Conservation (phyloP, 2,797 vertebrate genomes). For the Mus minutoides region DNA sequence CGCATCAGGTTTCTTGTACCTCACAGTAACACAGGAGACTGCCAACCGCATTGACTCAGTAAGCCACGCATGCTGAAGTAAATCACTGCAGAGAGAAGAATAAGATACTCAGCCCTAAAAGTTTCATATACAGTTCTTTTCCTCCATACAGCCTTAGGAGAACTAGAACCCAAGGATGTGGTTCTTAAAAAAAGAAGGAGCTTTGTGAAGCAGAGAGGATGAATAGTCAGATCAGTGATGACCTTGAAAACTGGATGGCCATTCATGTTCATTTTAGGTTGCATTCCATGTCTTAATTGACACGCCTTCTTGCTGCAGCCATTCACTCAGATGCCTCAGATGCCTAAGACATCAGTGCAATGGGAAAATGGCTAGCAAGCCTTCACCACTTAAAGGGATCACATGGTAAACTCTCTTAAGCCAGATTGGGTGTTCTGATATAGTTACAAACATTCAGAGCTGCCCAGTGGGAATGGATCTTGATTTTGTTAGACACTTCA, state of each 20-base stretch:
- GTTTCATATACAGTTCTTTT: neutral
- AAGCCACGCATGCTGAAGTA: neutral
- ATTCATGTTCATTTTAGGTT: slow-evolving; percentile 60
- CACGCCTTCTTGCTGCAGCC: neutral
- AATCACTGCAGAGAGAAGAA: slow-evolving; percentile 27
- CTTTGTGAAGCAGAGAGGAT: slow-evolving; percentile 76
- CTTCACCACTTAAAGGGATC: neutral
- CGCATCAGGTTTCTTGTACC: neutral
- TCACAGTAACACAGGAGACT: neutral
- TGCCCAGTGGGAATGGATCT: neutral
- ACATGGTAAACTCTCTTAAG: neutral
- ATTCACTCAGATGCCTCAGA: slow-evolving; percentile 2
- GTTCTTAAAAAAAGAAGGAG: slow-evolving; percentile 70
- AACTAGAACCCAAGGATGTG: slow-evolving; percentile 70
- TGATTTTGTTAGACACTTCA: neutral
- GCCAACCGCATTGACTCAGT: neutral
- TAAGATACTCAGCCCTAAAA: neutral
- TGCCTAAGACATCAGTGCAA: slow-evolving; percentile 1
- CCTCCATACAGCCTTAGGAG: slow-evolving; percentile 60
- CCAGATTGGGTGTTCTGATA: neutral
- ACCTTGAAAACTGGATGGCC: slow-evolving; percentile 59
- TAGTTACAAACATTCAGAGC: neutral
- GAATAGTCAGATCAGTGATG: slow-evolving; percentile 71
- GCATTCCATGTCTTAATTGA: slow-evolving; percentile 73
- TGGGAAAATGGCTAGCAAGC: neutral